Conservation (phyloP, 2,888 invertebrate species). For the Drosophila meridiana region DNA sequence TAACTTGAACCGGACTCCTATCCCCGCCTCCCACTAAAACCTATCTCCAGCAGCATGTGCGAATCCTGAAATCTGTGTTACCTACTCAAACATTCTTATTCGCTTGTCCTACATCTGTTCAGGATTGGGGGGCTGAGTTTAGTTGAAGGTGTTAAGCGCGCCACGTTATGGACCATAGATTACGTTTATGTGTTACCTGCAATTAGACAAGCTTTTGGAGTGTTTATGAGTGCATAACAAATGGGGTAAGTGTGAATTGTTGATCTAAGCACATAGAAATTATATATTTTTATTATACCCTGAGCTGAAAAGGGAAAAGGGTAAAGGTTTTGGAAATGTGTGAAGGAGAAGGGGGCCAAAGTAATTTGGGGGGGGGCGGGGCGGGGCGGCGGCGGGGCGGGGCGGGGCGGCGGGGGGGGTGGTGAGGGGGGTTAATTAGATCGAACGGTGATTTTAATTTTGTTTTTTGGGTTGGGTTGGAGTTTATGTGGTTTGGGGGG, state of each 20-base stretch:
- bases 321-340: too few species aligned
- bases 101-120: slow-evolving; percentile 8
- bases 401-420: too few species aligned
- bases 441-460: too few species aligned
- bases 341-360: too few species aligned
- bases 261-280: not conserved
- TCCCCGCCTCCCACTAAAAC: not conserved
- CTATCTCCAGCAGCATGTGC: not conserved
- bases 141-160: not conserved
- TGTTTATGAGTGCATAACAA: not conserved
- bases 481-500: too few species aligned
- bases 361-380: too few species aligned
- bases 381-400: too few species aligned
- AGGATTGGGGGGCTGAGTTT: not conserved
- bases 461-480: too few species aligned
- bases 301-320: too few species aligned
- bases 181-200: not conserved
- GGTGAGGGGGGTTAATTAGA: too few species aligned
- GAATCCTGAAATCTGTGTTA: slow-evolving; percentile 47
- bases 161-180: too few species aligned
- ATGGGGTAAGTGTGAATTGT: not conserved
- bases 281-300: too few species aligned
- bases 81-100: slow-evolving; percentile 31
- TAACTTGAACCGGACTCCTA: slow-evolving; percentile 35
- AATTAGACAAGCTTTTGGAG: not conserved